A percentile compares a stretch with the other conserved stretches of the same genome.
Evolutionary conservation across 2,113 vertebrate genomes (phyloP).

Genomic region (Tretioscincus oriximinensis): DNA sequence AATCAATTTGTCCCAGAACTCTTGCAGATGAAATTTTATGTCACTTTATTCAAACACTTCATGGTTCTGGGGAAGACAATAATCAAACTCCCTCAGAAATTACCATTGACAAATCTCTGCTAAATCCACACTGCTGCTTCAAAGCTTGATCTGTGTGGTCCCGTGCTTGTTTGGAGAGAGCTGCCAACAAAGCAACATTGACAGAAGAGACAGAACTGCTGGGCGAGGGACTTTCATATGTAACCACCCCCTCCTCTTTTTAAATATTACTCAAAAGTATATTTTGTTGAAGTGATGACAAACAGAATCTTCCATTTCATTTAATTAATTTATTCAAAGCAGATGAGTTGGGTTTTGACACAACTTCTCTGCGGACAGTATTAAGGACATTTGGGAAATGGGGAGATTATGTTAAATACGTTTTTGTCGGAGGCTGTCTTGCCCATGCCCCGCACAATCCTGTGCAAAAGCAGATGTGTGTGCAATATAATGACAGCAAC

Average conservation of each 20-base stretch:
- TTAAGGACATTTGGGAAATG: slow-evolving; percentile 40
- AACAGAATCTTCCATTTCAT: slow-evolving; percentile 12
- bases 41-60: background rate
- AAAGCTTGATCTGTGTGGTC: background rate
- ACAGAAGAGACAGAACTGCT: slow-evolving; percentile 17
- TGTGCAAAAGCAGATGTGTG: slow-evolving; percentile 40
- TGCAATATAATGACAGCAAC: slow-evolving; percentile 47
- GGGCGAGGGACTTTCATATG: background rate
- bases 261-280: background rate
- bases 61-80: background rate
- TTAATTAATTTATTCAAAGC: slow-evolving; percentile 38
- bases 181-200: background rate
- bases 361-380: slow-evolving; percentile 40
- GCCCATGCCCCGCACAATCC: slow-evolving; percentile 27
- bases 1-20: background rate
- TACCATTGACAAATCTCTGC: background rate
- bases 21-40: background rate
- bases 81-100: background rate
- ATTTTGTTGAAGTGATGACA: slow-evolving; percentile 34
- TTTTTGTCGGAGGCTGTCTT: slow-evolving; percentile 36
- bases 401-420: slow-evolving; percentile 46
- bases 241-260: background rate
- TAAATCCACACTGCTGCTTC: background rate
- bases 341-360: slow-evolving; percentile 36
- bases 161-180: background rate